phyloP scores from a whole-genome alignment of 2,888 invertebrate genomes.

The Xylophagus ater region DNA sequence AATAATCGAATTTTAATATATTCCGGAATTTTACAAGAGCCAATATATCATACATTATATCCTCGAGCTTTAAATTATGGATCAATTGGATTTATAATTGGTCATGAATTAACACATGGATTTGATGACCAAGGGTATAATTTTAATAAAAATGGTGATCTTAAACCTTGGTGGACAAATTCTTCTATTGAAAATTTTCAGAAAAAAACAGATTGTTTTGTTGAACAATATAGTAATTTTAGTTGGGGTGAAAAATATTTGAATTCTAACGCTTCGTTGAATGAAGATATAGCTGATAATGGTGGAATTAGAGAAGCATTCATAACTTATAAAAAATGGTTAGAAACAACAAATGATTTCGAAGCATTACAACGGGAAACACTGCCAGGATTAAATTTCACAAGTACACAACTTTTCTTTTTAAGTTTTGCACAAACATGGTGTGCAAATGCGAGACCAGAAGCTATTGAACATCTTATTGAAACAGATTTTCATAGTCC shows the following conservation, averaged over 20 bases:
- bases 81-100: not conserved
- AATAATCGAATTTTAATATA: too few relatives aligned
- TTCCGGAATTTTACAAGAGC: too few relatives aligned
- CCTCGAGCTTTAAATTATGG: not conserved
- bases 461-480: not conserved
- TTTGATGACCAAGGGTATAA: not conserved
- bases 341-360: not conserved
- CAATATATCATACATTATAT: not conserved
- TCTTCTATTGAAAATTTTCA: not conserved
- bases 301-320: not conserved
- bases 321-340: not conserved
- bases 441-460: not conserved
- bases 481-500: not conserved
- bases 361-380: not conserved
- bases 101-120: not conserved
- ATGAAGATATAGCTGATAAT: not conserved
- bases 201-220: not conserved
- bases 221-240: not conserved
- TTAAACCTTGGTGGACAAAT: not conserved
- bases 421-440: not conserved
- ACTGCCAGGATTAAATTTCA: not conserved
- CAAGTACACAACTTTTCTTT: not conserved
- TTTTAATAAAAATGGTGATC: not conserved
- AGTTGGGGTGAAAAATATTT: not conserved
- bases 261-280: not conserved